phyloP scores from a whole-genome alignment of 2,797 vertebrate species.

The Tokudaia tokunoshimensis region DNA sequence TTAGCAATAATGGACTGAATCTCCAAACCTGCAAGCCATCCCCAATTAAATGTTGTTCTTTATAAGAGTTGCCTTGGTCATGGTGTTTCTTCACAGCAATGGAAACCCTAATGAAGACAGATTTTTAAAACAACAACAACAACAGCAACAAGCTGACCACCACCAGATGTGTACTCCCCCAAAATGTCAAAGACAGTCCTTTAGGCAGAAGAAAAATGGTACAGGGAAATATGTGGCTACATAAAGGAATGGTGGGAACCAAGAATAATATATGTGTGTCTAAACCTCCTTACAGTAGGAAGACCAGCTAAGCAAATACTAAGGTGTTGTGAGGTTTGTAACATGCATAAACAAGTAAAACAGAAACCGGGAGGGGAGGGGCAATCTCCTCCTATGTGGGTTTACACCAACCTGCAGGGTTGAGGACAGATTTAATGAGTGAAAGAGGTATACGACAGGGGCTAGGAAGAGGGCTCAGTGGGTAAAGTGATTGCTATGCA shows the following conservation, averaged over 20 bases:
- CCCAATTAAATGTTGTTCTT: background rate
- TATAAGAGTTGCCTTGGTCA: background rate
- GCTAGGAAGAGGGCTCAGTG: background rate
- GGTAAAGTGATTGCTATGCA: background rate
- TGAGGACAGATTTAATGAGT: background rate
- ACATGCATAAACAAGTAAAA: background rate
- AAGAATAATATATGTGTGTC: background rate
- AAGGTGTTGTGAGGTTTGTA: background rate
- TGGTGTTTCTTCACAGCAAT: background rate
- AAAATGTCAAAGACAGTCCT: conserved; percentile 9
- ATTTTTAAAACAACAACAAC: background rate
- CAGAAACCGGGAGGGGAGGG: background rate
- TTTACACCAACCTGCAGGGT: background rate
- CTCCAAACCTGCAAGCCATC: background rate
- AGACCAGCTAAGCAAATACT: background rate
- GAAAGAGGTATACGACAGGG: background rate
- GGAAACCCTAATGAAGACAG: background rate
- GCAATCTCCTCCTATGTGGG: background rate
- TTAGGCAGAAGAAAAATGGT: background rate
- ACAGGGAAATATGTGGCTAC: background rate
- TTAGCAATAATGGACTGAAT: background rate
- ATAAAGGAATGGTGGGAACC: conserved; percentile 11
- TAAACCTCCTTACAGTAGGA: conserved; percentile 19
- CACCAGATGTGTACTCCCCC: background rate
- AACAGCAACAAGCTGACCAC: background rate